Evolutionary conservation across 2,888 invertebrate genomes (phyloP).

Genomic region (Yponomeuta cagnagella): DNA sequence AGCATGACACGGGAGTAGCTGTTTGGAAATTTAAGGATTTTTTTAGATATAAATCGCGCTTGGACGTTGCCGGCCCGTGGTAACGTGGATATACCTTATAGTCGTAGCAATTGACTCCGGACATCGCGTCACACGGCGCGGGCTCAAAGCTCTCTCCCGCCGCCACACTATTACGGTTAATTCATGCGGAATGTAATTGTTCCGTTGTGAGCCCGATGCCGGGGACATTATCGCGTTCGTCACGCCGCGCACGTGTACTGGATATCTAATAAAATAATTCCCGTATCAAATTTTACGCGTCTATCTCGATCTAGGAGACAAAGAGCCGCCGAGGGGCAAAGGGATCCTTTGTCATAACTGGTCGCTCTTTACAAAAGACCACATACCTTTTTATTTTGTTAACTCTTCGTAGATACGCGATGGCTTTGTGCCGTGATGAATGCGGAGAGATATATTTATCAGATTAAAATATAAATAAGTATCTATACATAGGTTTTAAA

Average conservation of each 20-base stretch:
- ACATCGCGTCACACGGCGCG: constrained; percentile 39
- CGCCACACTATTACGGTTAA: constrained; percentile 59
- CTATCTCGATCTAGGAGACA: constrained; percentile 73
- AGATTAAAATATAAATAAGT: not conserved
- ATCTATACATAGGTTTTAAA: not conserved
- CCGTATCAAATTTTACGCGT: constrained; percentile 74
- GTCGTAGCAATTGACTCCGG: constrained; percentile 46
- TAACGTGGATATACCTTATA: too few relatives aligned
- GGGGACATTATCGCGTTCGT: constrained; percentile 71
- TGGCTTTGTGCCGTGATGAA: constrained; percentile 15
- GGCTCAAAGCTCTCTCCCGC: constrained; percentile 56
- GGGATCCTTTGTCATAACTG: constrained; percentile 70
- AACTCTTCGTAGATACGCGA: constrained; percentile 39
- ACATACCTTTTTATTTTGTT: constrained; percentile 48
- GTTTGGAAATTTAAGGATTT: too few relatives aligned
- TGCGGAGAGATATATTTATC: constrained; percentile 6
- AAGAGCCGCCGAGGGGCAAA: constrained; percentile 54
- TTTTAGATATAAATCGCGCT: too few relatives aligned
- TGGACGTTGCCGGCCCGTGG: too few relatives aligned
- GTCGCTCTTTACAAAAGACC: constrained; percentile 59
- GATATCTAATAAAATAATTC: constrained; percentile 74
- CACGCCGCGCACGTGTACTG: constrained; percentile 72
- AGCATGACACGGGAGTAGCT: too few relatives aligned
- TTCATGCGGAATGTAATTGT: constrained; percentile 72
- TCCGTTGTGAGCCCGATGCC: constrained; percentile 49